Evolutionary conservation across 1,140 invertebrate species (phyloP), one percentile per base, ranked within the genome.

Genomic region (Solen grandis): DNA sequence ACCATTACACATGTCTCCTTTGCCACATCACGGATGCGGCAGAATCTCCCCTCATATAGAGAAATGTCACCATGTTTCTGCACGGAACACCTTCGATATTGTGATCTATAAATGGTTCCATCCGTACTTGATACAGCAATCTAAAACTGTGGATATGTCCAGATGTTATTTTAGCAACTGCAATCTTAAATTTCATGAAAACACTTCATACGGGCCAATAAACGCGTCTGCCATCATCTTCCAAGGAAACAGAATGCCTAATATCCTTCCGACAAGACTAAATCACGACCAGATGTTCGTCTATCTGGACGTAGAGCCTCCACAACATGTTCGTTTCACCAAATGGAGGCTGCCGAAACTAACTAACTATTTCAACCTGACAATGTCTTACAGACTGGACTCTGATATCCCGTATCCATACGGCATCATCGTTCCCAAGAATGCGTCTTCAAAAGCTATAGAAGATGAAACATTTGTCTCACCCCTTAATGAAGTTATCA

Each of bases 381-480:
- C 95, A 5, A 96, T 96, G 95, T 94, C 94, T 2, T 96, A 95
- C 83, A 93, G 94, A 91, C 93, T 87, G 19, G 94, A 95, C 81
- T 93, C 95, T 19, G 95, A 96, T 83, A 92, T 96, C 27, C 95
- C 95, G 0, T 94, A 95, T 2, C 95, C 95, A 2, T 95, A 95
- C 83, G 95, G 94, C 10, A 73, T 31, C 66, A 66, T 73, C 19
- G 22, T 65, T 27, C 27, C 62, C n/a, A 2, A 25, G 22, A 22
- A 38, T 14, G 10, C 10, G 8, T 13, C 25, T 8, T n/a, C 16
- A 13, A 8, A 59, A 10, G 55, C 16, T n/a, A 13, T 59, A 27
- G 8, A 10, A 22, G 8, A 59, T 2, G 59, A 59, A 27, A 2
- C 16, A 60, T 31, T 2, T 60, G 16, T 27, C 27, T 5, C 5